Evolutionary conservation across 2,113 vertebrate genomes (phyloP), one percentile per base, ranked within the genome.

Genomic region (Marcusenius ussheri): DNA sequence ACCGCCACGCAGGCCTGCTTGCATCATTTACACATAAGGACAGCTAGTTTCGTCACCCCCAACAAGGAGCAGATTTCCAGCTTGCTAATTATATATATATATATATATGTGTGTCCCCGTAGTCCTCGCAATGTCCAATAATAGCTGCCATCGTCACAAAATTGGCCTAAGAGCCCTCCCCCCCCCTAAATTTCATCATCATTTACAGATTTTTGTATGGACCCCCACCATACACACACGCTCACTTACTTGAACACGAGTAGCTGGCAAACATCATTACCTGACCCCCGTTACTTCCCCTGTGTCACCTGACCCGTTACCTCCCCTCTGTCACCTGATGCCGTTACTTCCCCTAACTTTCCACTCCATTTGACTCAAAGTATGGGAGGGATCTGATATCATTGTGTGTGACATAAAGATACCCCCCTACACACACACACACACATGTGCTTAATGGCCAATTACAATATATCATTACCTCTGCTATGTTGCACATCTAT

Each of bases 261-360:
- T 6, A 3, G 15, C 77, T 45, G 77, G 39, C 31, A 83, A 45
- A 83, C 17, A 31, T 83, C 27, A 77, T 27, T 77, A 35, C 74
- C 74, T 96, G 96, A 97, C 96, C 97, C 97, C 96, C 95, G 96
- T 96, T 96, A 96, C 93, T 94, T 92, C 90, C 58, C 9, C 58
- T 62, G 8, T 66, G 58, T 62, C 24, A 62, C 58, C 21, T 62
- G 58, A 62, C 56, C 21, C 6, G 21, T 58, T 58, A 58, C 56
- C 8, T 58, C 56, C 21, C 21, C 58, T n/a, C 21, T 93, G 94
- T 96, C 95, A 96, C 95, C 95, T 96, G 96, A 97, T 96, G 96
- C 96, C 95, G 95, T 96, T 97, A 96, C 96, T 97, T 96, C 95
- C 94, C 91, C 92, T 96, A 96, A 62, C 24, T 9, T 62, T 74